phyloP scores from a whole-genome alignment of 2,797 vertebrate genomes.

The Megalops cyprinoides region DNA sequence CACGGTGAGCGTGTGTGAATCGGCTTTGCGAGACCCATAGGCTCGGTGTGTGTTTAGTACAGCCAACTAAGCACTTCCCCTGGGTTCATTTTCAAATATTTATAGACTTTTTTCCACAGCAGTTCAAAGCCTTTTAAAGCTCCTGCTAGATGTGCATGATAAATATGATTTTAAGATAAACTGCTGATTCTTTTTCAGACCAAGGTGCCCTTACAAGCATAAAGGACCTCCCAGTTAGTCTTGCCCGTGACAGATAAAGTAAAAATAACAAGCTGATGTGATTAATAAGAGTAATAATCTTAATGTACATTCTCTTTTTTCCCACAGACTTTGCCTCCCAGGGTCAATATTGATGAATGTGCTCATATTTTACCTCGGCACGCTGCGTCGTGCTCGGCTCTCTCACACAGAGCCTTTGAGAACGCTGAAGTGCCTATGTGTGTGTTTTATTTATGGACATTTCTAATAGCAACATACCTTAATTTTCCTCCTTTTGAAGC shows the following conservation, averaged over 20 bases:
- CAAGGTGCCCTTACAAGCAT: not conserved
- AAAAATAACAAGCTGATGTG: not conserved
- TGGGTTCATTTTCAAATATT: no score
- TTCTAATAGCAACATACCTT: not conserved
- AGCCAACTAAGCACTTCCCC: not conserved
- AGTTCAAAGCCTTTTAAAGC: not conserved
- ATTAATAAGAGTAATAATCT: not conserved
- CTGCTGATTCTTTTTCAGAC: not conserved
- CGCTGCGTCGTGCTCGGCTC: not conserved
- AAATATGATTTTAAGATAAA: not conserved
- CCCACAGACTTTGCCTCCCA: not conserved
- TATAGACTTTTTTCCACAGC: not conserved
- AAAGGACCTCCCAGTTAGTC: not conserved
- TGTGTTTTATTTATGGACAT: not conserved
- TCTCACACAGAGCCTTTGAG: slow-evolving; percentile 11
- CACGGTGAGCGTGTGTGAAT: no score
- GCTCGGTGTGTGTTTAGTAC: not conserved
- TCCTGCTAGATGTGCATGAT: not conserved
- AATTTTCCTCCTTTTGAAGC: not conserved
- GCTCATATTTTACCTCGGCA: not conserved
- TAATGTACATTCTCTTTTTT: not conserved
- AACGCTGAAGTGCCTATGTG: not conserved
- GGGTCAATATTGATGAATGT: slow-evolving; percentile 1
- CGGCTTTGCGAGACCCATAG: not conserved
- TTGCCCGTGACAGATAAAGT: not conserved